A percentile compares a stretch with the other conserved stretches of the same genome.
Conservation (phyloP, 1,140 invertebrate species). For the Drosophila tristis region DNA sequence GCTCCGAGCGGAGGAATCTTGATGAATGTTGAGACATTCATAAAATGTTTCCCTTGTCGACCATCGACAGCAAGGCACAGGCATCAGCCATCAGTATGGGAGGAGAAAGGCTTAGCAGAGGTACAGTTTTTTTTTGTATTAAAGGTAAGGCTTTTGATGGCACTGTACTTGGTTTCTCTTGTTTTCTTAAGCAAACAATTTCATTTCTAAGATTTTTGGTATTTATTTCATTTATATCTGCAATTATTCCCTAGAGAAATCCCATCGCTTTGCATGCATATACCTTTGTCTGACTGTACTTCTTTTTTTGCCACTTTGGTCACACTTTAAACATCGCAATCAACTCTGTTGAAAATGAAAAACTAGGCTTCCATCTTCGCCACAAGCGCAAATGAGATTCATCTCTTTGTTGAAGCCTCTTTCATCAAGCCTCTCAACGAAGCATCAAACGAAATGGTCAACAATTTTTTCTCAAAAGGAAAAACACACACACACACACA, state of each 20-base stretch:
- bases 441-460: conserved; percentile 74
- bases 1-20: conserved; percentile 32
- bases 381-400: conserved; percentile 24
- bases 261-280: no score
- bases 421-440: conserved; percentile 56
- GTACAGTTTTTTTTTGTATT: no score
- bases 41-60: conserved; percentile 24
- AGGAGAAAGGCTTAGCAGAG: background rate
- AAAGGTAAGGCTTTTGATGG: no score
- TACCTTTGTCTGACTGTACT: no score
- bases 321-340: no score
- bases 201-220: no score
- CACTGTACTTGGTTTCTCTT: no score
- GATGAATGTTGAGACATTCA: conserved; percentile 42
- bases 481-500: conserved; percentile 42
- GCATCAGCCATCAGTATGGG: background rate
- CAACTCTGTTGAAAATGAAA: no score
- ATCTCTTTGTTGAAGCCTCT: conserved; percentile 19
- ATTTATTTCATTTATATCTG: no score
- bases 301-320: no score
- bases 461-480: conserved; percentile 43
- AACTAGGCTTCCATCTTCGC: conserved; percentile 1
- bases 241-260: no score
- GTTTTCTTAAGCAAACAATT: no score
- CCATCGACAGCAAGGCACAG: conserved; percentile 19